Evolutionary conservation across 30 jellyfish, hydroid and myxozoan genomes (phyloP), one percentile per base, ranked within the genome.

Genomic region (Aurelia sp.): DNA sequence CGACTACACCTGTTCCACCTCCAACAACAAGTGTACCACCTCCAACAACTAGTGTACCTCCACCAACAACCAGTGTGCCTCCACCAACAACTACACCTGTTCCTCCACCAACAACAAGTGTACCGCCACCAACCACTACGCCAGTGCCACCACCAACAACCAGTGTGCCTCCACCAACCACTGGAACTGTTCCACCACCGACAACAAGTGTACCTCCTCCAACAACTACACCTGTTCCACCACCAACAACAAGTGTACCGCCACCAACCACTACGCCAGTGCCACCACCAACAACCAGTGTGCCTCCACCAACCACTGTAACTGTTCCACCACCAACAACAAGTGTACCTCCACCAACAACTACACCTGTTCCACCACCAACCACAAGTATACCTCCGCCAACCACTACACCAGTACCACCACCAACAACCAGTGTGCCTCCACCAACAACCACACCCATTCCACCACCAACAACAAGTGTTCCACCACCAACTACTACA

Each of bases 61-160:
- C 59, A 17, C 59, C 68, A 58, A 11, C 84, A 3, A 12, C 78
- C 4, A 18, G 74, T 13, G 40, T 81, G 17, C 74, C 67, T 31
- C 71, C 81, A 62, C 27, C 83, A 11, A 15, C 90, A 0, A 9
- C 90, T 31, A 10, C 84, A 40, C 44, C 55, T 15, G 50, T 51
- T 12, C 52, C 47, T 3, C 73, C 92, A 37, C 50, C 73, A 23
- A 50, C 85, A 52, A 20, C 92, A 9, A 68, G 53, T 82, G 37
- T 62, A 30, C 77, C 92, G 4, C 62, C 88, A 69, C 20, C 76
- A 23, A 67, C 78, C 12, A 71, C 92, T 3, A 21, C 75, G 22
- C 30, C 33, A 11, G 84, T 66, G 19, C 47, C 62, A 27, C 60
- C 88, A 31, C 22, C 92, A 30, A n/a, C 52, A 11, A 27, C 87